Base-by-base conservation (phyloP, 2,797 vertebrate species). In the Crypturellus tataupa region DNA sequence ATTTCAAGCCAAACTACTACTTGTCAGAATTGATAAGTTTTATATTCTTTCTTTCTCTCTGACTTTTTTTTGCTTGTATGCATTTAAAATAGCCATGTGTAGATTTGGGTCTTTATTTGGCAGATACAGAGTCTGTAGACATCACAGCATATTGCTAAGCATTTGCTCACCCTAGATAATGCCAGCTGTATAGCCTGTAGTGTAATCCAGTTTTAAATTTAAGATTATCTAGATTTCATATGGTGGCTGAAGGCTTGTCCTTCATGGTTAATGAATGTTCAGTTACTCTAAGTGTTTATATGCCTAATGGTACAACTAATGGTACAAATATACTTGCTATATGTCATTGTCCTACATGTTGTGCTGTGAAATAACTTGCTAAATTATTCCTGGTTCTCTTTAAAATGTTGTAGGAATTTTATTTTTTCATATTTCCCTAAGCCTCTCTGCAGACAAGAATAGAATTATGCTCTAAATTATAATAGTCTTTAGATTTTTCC, bases 131-230 rank as follows among this genome's bases (percentile, higher is more conserved):
- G 33, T 51, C 56, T 77, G n/a, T 87, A 91, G 92, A 85, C 62
- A 83, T 71, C 25, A 72, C n/a, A 76, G 44, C 80, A 94, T 89
- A 91, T 85, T 95, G 83, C 71, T 94, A 73, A 81, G 75, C 93
- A 95, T 95, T 95, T 97, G 87, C 69, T 96, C 78, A 68, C 23
- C 60, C 84, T 71, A 37, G 49, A 77, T 91, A 91, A 87, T 77
- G 72, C 86, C 95, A 95, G 93, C 87, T 93, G 80, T 75, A 80
- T 91, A 83, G 93, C 94, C 93, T 93, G 93, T 68, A 90, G 93
- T 80, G 64, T 85, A 92, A 93, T 90, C 47, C 56, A 83, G 68
- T 73, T 93, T 78, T 89, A 78, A 93, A 84, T 78, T 80, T 63
- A 72, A 83, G 84, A 51, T 64, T 80, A 31, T 79, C 63, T 62